Percentiles rank a stretch among this genome's conserved stretches.
Evolutionary conservation across 35 echinoderm and acorn worm genomes (phyloP).

Genomic region (Heliocidaris tuberculata): DNA sequence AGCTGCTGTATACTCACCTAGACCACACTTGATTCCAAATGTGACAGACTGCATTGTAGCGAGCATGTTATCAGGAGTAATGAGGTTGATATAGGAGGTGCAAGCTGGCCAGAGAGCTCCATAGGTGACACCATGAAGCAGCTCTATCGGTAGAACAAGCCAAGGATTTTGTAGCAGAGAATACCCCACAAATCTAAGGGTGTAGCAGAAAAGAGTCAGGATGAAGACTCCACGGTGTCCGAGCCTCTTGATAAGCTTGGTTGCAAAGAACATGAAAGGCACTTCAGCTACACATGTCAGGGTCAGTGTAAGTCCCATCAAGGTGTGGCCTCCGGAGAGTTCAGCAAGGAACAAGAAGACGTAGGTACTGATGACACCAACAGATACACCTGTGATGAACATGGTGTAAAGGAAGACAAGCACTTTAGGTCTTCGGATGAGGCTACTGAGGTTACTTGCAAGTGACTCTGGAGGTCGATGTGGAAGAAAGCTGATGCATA

Average conservation of each 20-base stretch:
- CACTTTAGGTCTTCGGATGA: slow-evolving; percentile 52
- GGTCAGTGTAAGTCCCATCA: slow-evolving; percentile 81
- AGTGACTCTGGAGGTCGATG: slow-evolving; percentile 58
- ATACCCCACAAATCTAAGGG: slow-evolving; percentile 64
- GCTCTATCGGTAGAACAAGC: slow-evolving; percentile 65
- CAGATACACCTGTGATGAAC: slow-evolving; percentile 57
- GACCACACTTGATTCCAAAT: slow-evolving; percentile 46
- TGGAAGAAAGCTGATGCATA: slow-evolving; percentile 57
- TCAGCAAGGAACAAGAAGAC: slow-evolving; percentile 73
- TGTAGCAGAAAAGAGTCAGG: slow-evolving; percentile 68
- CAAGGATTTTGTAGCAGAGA: slow-evolving; percentile 67
- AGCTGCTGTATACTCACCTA: slow-evolving; percentile 56
- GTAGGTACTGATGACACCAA: slow-evolving; percentile 66
- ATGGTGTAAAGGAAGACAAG: slow-evolving; percentile 60
- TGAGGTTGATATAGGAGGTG: slow-evolving; percentile 55
- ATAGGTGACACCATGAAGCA: slow-evolving; percentile 80
- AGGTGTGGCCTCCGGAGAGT: slow-evolving; percentile 41
- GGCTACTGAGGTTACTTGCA: slow-evolving; percentile 30
- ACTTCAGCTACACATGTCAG: slow-evolving; percentile 69
- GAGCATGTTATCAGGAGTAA: slow-evolving; percentile 62
- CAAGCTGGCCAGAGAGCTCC: slow-evolving; percentile 73
- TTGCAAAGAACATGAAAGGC: slow-evolving; percentile 77
- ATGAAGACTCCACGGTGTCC: slow-evolving; percentile 69
- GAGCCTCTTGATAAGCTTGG: slow-evolving; percentile 53
- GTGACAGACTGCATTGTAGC: slow-evolving; percentile 59